Conservation (phyloP, 2,113 vertebrate species). For the Datnioides undecimradiatus region DNA sequence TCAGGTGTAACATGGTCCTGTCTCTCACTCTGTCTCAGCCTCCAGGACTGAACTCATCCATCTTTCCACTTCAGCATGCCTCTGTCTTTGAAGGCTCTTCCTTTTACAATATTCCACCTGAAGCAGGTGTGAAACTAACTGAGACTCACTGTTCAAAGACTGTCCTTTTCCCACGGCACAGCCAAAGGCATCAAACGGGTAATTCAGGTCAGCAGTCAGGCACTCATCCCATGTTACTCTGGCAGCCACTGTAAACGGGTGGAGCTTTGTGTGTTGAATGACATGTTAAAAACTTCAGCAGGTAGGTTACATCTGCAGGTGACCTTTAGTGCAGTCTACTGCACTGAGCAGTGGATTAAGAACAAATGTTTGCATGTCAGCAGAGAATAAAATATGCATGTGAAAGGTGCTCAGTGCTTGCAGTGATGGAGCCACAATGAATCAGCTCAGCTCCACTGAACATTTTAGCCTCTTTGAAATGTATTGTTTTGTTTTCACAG, state of each 20-base stretch:
- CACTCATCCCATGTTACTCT: conserved; percentile 31
- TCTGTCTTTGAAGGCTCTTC: not conserved
- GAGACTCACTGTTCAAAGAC: conserved; percentile 23
- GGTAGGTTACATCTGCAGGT: conserved; percentile 9
- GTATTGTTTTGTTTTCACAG: too few species aligned
- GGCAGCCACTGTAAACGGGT: conserved; percentile 2
- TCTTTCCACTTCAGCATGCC: conserved; percentile 58
- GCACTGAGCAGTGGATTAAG: not conserved
- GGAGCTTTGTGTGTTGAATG: conserved; percentile 31
- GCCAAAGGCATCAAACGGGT: conserved; percentile 37
- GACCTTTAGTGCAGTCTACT: not conserved
- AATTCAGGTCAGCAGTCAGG: conserved; percentile 58
- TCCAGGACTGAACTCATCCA: not conserved
- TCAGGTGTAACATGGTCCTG: conserved; percentile 81
- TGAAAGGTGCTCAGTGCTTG: not conserved
- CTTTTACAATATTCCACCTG: conserved; percentile 1
- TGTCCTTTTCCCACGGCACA: conserved; percentile 22
- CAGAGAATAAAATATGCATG: not conserved
- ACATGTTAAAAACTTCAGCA: conserved; percentile 18
- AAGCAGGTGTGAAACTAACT: conserved; percentile 13
- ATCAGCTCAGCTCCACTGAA: too few species aligned
- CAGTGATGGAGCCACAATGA: not conserved
- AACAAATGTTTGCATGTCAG: not conserved
- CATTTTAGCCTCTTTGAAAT: too few species aligned
- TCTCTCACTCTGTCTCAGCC: conserved; percentile 82